Conservation (phyloP, 2,113 vertebrate species). For the Paramisgurnus dabryanus region DNA sequence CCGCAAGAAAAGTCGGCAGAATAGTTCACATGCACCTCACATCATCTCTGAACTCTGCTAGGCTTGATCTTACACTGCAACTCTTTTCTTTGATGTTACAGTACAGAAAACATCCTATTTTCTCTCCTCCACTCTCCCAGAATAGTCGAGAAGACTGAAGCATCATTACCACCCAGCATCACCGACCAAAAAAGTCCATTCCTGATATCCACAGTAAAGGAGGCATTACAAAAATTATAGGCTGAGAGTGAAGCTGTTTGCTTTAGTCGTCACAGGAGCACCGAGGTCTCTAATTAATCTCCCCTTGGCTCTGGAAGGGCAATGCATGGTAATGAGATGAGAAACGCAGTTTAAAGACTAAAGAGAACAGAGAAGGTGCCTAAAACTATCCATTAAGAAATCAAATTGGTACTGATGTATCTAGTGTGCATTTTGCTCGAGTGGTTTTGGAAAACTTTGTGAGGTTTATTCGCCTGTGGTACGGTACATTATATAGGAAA, state of each 20-base stretch:
- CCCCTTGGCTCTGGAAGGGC: slow-evolving; percentile 34
- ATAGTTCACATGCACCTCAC: slow-evolving; percentile 22
- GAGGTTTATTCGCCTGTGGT: no score
- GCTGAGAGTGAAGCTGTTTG: slow-evolving; percentile 39
- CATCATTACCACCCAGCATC: slow-evolving; percentile 22
- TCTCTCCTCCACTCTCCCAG: slow-evolving; percentile 34
- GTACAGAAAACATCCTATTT: slow-evolving; percentile 32
- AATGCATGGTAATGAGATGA: slow-evolving; percentile 34
- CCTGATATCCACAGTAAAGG: slow-evolving; percentile 40
- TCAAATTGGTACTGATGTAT: background rate
- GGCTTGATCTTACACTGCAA: slow-evolving; percentile 28
- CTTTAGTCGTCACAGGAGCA: slow-evolving; percentile 43
- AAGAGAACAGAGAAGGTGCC: background rate
- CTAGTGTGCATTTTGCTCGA: background rate
- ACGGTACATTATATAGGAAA: no score
- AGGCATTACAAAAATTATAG: slow-evolving; percentile 48
- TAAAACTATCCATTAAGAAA: background rate
- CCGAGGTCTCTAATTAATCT: slow-evolving; percentile 53
- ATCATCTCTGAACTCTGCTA: background rate
- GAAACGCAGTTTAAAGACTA: slow-evolving; percentile 18
- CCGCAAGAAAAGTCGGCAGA: slow-evolving; percentile 2
- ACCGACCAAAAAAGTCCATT: slow-evolving; percentile 5
- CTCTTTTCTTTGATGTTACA: slow-evolving; percentile 29
- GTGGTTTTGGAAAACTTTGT: background rate
- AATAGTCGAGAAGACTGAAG: slow-evolving; percentile 29